Evolutionary conservation across 2,888 invertebrate genomes (phyloP).

Genomic region (Griposia aprilina): DNA sequence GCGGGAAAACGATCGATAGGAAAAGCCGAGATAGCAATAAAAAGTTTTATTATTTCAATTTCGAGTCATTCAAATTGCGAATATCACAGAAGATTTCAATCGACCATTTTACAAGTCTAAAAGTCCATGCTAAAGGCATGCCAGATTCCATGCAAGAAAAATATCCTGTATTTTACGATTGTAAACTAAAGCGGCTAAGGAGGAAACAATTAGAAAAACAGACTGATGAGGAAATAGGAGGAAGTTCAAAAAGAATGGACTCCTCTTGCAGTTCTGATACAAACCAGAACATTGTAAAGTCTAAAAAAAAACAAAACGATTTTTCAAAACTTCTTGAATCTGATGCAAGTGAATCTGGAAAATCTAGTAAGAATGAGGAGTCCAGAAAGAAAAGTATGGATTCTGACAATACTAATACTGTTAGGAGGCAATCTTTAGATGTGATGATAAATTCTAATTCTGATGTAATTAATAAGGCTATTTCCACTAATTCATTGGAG

Average conservation of each 20-base stretch:
- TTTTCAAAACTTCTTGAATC: slow-evolving; percentile 7
- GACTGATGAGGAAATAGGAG: background rate
- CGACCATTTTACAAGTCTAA: slow-evolving; percentile 82
- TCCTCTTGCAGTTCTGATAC: slow-evolving; percentile 26
- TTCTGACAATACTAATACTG: slow-evolving; percentile 3
- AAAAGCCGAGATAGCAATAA: slow-evolving; percentile 40
- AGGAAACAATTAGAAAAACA: slow-evolving; percentile 55
- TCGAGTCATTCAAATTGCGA: slow-evolving; percentile 77
- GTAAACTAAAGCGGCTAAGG: slow-evolving; percentile 78
- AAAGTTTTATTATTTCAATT: slow-evolving; percentile 75
- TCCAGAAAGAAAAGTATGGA: slow-evolving; percentile 24
- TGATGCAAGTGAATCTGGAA: slow-evolving; percentile 22
- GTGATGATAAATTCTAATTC: background rate
- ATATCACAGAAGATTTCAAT: slow-evolving; percentile 80
- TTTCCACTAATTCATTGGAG: background rate
- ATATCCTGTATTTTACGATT: slow-evolving; percentile 84
- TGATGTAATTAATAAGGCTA: slow-evolving; percentile 3
- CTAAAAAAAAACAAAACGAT: background rate
- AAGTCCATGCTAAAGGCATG: slow-evolving; percentile 78
- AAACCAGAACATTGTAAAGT: slow-evolving; percentile 17
- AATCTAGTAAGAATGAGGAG: background rate
- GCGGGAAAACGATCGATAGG: slow-evolving; percentile 68
- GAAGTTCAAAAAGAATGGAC: slow-evolving; percentile 18
- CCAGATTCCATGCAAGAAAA: slow-evolving; percentile 75
- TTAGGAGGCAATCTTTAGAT: background rate